Evolutionary conservation across 1,140 invertebrate genomes (phyloP).

Genomic region (Antheraea mylitta): DNA sequence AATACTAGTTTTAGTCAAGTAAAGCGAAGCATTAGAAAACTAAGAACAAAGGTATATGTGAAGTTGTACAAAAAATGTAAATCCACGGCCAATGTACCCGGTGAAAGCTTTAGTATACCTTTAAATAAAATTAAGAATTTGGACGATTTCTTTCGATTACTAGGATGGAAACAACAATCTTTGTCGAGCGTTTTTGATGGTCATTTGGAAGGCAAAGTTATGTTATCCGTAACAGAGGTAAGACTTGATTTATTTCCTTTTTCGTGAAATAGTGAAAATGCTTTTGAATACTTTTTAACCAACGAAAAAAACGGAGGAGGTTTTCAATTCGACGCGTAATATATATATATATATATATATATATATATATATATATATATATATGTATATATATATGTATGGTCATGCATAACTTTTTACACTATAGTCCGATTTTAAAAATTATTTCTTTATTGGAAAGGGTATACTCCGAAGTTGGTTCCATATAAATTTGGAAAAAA

Average conservation of each 20-base stretch:
- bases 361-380: too few relatives aligned
- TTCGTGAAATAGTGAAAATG: too few relatives aligned
- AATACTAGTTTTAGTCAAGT: background rate
- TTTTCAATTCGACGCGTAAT: too few relatives aligned
- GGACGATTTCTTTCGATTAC: slow-evolving; percentile 54
- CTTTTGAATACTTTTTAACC: too few relatives aligned
- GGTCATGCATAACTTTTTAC: too few relatives aligned
- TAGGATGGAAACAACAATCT: slow-evolving; percentile 37
- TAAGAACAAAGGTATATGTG: slow-evolving; percentile 41
- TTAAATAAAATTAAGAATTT: slow-evolving; percentile 52
- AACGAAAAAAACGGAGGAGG: too few relatives aligned
- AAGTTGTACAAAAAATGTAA: slow-evolving; percentile 61
- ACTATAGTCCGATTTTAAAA: too few relatives aligned
- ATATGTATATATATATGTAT: too few relatives aligned
- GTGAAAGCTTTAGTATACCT: slow-evolving; percentile 31
- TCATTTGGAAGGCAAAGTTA: slow-evolving; percentile 29
- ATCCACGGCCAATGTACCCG: slow-evolving; percentile 45
- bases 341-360: too few relatives aligned
- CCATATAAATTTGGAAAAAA: too few relatives aligned
- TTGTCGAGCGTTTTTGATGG: slow-evolving; percentile 37
- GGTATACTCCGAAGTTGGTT: too few relatives aligned
- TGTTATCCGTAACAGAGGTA: slow-evolving; percentile 37
- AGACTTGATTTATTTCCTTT: slow-evolving; percentile 6
- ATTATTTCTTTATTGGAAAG: too few relatives aligned
- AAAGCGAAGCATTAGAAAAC: slow-evolving; percentile 7